Conservation (phyloP, 2,888 invertebrate genomes). For the Xestia sexstrigata region DNA sequence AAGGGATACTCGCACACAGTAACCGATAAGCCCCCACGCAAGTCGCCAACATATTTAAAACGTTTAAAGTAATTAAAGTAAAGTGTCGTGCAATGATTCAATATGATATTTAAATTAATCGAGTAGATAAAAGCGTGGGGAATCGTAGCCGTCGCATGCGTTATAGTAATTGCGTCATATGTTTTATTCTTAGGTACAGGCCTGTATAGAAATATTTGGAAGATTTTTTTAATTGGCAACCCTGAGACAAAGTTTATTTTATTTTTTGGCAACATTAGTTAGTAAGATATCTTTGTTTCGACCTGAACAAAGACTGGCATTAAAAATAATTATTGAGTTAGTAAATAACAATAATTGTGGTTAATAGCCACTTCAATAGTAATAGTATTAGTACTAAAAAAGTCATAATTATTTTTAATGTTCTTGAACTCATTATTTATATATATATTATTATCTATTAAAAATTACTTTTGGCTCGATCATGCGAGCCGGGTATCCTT, state of each 20-base stretch:
- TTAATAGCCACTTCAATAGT: slow-evolving; percentile 23
- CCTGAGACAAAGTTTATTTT: background rate
- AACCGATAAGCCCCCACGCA: slow-evolving; percentile 17
- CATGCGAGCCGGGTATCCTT: background rate
- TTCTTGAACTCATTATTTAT: slow-evolving; percentile 22
- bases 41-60: slow-evolving; percentile 41
- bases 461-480: background rate
- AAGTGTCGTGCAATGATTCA: slow-evolving; percentile 63
- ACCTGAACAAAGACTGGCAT: slow-evolving; percentile 4
- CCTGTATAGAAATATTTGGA: slow-evolving; percentile 28
- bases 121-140: slow-evolving; percentile 67
- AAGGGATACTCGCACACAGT: slow-evolving; percentile 25
- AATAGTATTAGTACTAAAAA: slow-evolving; percentile 14
- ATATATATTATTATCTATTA: background rate
- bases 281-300: background rate
- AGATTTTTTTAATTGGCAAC: slow-evolving; percentile 14
- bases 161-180: slow-evolving; percentile 63
- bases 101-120: slow-evolving; percentile 72
- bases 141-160: slow-evolving; percentile 56
- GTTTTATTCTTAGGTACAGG: slow-evolving; percentile 51
- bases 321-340: slow-evolving; percentile 6
- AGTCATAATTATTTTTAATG: background rate
- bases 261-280: background rate
- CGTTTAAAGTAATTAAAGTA: slow-evolving; percentile 64
- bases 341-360: slow-evolving; percentile 21